Conservation (phyloP, 2,888 invertebrate genomes). For the Penaeus monodon region DNA sequence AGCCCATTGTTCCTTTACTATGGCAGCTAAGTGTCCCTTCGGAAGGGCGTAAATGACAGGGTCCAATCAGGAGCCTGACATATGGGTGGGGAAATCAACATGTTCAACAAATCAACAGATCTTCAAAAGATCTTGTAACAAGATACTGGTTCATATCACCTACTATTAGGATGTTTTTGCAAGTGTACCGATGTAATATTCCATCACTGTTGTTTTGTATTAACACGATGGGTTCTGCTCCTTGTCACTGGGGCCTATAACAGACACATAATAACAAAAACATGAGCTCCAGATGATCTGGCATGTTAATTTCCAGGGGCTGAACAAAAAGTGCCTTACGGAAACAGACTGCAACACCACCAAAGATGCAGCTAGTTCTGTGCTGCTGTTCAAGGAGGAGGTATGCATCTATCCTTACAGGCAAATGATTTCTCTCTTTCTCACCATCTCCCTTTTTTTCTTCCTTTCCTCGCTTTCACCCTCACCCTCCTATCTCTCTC, state of each 20-base stretch:
- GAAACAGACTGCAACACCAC: too few relatives aligned
- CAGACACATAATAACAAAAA: background rate
- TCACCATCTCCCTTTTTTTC: too few relatives aligned
- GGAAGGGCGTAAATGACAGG: background rate
- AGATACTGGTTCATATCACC: constrained; percentile 4
- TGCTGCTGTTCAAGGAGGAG: too few relatives aligned
- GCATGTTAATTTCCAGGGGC: too few relatives aligned
- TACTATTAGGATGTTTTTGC: background rate
- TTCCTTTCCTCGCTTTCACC: too few relatives aligned
- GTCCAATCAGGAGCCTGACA: background rate
- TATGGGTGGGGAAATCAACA: background rate
- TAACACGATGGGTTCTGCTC: background rate
- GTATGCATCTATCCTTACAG: too few relatives aligned
- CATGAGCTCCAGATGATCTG: too few relatives aligned
- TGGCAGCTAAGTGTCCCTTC: background rate
- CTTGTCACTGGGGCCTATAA: background rate
- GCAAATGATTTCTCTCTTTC: too few relatives aligned
- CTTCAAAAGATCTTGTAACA: background rate
- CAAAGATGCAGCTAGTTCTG: too few relatives aligned
- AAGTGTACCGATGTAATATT: background rate
- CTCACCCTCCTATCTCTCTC: too few relatives aligned
- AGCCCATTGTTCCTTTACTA: background rate
- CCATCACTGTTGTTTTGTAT: background rate
- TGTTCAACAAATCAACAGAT: background rate
- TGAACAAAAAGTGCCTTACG: too few relatives aligned